Base-by-base conservation (phyloP, 1,140 invertebrate species). In the Trichonephila clavata region DNA sequence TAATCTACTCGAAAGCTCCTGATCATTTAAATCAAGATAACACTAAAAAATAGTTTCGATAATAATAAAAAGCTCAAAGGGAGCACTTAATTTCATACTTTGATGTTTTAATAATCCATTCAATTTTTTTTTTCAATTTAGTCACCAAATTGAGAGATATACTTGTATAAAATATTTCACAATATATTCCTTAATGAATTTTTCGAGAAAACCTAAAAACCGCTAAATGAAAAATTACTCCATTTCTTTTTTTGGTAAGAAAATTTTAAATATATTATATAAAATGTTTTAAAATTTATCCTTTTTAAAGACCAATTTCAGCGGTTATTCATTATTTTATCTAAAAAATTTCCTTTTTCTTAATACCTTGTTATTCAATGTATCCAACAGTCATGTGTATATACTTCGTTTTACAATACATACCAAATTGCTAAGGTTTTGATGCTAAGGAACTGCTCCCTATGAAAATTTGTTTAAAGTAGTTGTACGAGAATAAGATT, bases 401-500 rank as follows among this genome's bases (percentile, higher is more conserved):
- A 32, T 20, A 32, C 16, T 39, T 39, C 4, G 1, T 77, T 14
- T 14, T 27, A 77, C 5, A 77, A 77, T 39, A 77, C 27, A 77
- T 18, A 77, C 71, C 14, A 6, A 27, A 77, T 77, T 77, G 71
- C 71, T 77, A 77, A 77, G 27, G 16, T 32, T 32, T 63, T 77
- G 14, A 16, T 77, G 27, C 14, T 77, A 32, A 77, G 71, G 71
- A 77, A 77, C 71, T 77, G 71, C 27, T 18, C 18, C 18, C 71
- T 77, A 77, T 27, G 27, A 77, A 77, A 77, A 77, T 10, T 16
- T 18, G 32, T 39, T 32, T n/a, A 68, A 68, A 21, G 16, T 27
- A 32, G 71, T 77, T 18, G 71, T 77, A 77, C 18, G 71, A 77
- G 71, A 77, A 77, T 77, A 77, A 77, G 16, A 32, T 32, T 77